Conservation (phyloP, 2,113 vertebrate species). For the Rhinopithecus roxellana region DNA sequence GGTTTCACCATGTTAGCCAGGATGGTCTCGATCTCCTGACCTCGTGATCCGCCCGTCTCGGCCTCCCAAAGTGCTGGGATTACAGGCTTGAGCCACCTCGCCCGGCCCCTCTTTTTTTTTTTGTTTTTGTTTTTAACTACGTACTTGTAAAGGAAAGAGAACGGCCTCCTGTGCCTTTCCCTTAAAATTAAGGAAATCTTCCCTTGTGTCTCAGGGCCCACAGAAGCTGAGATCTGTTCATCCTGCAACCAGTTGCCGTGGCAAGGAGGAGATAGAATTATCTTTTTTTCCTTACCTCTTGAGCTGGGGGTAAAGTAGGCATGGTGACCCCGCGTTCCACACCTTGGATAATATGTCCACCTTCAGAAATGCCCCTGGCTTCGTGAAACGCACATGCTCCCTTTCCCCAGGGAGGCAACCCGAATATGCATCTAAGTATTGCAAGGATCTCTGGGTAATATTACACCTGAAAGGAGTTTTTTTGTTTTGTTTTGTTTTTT, state of each 20-base stretch:
- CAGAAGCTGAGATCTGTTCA: not conserved
- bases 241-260: not conserved
- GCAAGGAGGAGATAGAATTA: not conserved
- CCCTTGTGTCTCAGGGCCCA: not conserved
- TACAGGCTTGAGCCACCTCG: no score
- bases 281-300: not conserved
- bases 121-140: not conserved
- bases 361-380: not conserved
- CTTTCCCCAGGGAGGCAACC: not conserved
- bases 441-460: not conserved
- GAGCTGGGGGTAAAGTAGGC: not conserved
- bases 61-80: no score
- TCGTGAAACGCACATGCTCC: accelerated
- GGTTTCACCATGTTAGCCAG: no score
- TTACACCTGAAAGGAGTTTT: not conserved
- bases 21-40: no score
- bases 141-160: not conserved
- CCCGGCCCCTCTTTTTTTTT: no score
- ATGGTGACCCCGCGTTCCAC: not conserved
- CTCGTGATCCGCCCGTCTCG: no score
- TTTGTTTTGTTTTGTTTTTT: not conserved
- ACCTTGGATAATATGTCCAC: not conserved
- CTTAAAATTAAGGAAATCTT: not conserved
- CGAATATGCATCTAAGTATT: not conserved
- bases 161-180: not conserved